Evolutionary conservation across 2,888 invertebrate species (phyloP).

Genomic region (Meta bourneti): DNA sequence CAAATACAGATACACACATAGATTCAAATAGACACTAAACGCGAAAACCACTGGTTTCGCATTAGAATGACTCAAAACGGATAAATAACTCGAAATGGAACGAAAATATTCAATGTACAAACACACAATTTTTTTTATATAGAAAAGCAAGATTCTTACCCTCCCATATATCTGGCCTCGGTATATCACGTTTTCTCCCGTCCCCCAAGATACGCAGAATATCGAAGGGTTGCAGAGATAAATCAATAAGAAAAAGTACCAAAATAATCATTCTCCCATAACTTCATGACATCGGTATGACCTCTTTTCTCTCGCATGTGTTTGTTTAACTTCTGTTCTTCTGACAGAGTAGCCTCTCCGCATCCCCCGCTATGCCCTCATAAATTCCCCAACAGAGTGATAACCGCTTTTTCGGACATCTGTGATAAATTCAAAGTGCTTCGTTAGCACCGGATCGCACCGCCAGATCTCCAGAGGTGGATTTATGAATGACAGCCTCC

Average conservation of each 20-base stretch:
- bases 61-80: too few relatives aligned
- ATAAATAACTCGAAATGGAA: too few relatives aligned
- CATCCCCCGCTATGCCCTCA: conserved; percentile 80
- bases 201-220: too few relatives aligned
- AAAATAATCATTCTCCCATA: conserved; percentile 43
- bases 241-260: not conserved
- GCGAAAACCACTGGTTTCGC: too few relatives aligned
- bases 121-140: too few relatives aligned
- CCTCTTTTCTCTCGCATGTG: conserved; percentile 45
- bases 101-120: too few relatives aligned
- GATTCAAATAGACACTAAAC: too few relatives aligned
- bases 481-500: not conserved
- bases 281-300: conserved; percentile 57
- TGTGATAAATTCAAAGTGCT: not conserved
- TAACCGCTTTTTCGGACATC: conserved; percentile 27
- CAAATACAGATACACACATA: too few relatives aligned
- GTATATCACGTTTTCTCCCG: too few relatives aligned
- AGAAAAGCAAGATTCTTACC: too few relatives aligned
- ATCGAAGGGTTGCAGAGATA: too few relatives aligned
- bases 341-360: conserved; percentile 79
- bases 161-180: too few relatives aligned
- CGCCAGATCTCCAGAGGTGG: not conserved
- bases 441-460: conserved; percentile 10
- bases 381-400: conserved; percentile 34
- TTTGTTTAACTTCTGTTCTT: conserved; percentile 33